These are phyloP conservation scores for Oryzias dopingdopingensis DNA, from an alignment of 2,797 vertebrate species.

Conservation along the genomic window DNA sequence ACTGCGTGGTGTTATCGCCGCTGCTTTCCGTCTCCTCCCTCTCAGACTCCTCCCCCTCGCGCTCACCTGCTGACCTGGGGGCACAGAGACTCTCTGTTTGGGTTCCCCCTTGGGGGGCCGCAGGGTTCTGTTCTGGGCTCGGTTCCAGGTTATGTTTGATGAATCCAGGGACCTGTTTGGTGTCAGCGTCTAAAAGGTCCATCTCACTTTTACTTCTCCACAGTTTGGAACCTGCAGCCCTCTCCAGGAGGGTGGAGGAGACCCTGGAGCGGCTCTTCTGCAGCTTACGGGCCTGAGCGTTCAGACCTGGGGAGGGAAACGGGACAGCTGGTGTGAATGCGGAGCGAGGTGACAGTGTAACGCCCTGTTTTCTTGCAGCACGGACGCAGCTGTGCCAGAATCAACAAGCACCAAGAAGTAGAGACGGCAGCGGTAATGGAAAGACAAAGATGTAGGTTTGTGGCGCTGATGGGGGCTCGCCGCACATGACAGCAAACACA, in stretches of 20 bases:
- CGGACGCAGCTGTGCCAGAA: slow-evolving; percentile 51
- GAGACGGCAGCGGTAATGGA: slow-evolving; percentile 65
- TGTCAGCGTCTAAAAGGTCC: slow-evolving; percentile 60
- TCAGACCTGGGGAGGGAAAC: slow-evolving; percentile 71
- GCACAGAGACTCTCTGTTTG: slow-evolving; percentile 73
- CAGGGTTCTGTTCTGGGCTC: slow-evolving; percentile 29
- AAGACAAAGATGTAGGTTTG: slow-evolving; percentile 42
- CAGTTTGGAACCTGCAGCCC: slow-evolving; percentile 47
- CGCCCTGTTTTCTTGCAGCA: slow-evolving; percentile 31
- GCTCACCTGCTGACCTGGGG: slow-evolving; percentile 47
- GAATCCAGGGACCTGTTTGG: slow-evolving; percentile 1
- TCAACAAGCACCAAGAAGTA: slow-evolving; percentile 73
- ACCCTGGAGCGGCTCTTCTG: slow-evolving; percentile 82
- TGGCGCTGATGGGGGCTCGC: slow-evolving; percentile 53
- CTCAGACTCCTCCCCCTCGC: slow-evolving; percentile 72
- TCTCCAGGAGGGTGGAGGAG: slow-evolving; percentile 69
- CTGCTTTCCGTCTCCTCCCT: slow-evolving; percentile 81
- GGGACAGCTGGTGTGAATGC: slow-evolving; percentile 12
- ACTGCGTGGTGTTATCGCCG: slow-evolving; percentile 78
- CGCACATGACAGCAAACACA: slow-evolving; percentile 61
- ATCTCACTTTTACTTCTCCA: slow-evolving; percentile 79
- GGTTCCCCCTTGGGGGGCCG: slow-evolving; percentile 27
- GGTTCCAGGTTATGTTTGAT: slow-evolving; percentile 8
- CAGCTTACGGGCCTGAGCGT: slow-evolving; percentile 82
- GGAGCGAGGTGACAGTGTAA: slow-evolving; percentile 36